phyloP scores from a whole-genome alignment of 2,113 vertebrate species.

The Hucho hucho region DNA sequence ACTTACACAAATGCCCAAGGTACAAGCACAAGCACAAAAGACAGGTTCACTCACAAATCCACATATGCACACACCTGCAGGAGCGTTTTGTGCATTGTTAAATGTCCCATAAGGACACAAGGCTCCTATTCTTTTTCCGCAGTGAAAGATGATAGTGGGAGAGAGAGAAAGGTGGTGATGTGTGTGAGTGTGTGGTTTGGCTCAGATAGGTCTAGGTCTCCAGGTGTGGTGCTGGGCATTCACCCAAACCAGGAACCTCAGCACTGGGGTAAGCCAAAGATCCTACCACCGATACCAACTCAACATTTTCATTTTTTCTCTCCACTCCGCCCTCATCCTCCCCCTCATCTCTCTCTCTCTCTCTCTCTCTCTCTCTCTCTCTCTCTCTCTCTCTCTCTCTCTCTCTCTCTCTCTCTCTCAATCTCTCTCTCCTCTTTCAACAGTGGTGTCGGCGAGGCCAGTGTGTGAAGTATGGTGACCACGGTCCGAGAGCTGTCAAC shows the following conservation, averaged over 20 bases:
- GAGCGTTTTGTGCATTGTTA: slow-evolving; percentile 18
- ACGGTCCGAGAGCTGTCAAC: slow-evolving; percentile 84
- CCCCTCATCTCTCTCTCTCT: too few relatives aligned
- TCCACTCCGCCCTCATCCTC: not conserved
- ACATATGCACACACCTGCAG: slow-evolving; percentile 20
- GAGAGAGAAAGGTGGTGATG: slow-evolving; percentile 45
- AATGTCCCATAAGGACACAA: slow-evolving; percentile 23
- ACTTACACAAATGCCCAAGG: not conserved
- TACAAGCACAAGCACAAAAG: not conserved
- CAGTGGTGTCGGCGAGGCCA: slow-evolving; percentile 98
- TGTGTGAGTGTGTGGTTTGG: slow-evolving; percentile 45
- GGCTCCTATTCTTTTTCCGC: slow-evolving; percentile 6
- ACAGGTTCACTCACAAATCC: slow-evolving; percentile 2
- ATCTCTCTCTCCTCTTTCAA: slow-evolving; percentile 3
- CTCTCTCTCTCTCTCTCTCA: too few relatives aligned
- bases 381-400: too few relatives aligned
- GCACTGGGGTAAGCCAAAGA: slow-evolving; percentile 22
- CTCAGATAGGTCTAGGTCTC: slow-evolving; percentile 31
- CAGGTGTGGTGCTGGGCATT: slow-evolving; percentile 61
- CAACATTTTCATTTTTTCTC: not conserved
- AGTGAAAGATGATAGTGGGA: slow-evolving; percentile 38
- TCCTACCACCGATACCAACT: slow-evolving; percentile 43
- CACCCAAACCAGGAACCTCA: slow-evolving; percentile 48
- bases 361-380: too few relatives aligned
- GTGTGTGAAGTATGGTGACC: slow-evolving; percentile 89